phyloP scores from a whole-genome alignment of 1,140 invertebrate genomes.

The Kradibia gibbosae region DNA sequence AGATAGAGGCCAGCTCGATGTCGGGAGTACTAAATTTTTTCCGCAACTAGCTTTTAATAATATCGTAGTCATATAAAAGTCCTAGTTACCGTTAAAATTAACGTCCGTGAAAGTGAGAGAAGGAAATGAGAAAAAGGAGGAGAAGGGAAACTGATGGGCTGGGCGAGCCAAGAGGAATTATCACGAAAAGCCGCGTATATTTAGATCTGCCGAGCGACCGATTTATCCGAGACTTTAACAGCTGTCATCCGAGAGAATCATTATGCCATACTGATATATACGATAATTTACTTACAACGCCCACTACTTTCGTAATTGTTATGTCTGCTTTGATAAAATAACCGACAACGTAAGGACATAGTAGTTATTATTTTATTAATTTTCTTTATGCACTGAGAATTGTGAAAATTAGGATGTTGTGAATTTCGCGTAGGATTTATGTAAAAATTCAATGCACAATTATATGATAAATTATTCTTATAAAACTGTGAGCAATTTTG shows the following conservation, averaged over 20 bases:
- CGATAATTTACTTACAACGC: not conserved
- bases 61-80: not conserved
- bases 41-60: not conserved
- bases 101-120: not conserved
- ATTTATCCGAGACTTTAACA: not conserved
- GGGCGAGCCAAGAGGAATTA: not conserved
- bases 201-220: not conserved
- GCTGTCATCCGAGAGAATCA: not conserved
- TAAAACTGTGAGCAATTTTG: no score
- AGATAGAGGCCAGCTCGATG: no score
- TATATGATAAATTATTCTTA: no score
- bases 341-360: not conserved
- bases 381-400: no score
- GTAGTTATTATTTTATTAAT: no score
- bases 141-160: not conserved
- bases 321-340: not conserved
- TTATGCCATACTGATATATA: not conserved
- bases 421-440: no score
- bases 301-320: conserved; percentile 9
- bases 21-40: not conserved
- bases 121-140: not conserved
- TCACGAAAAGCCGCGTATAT: not conserved
- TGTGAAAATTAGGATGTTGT: not conserved
- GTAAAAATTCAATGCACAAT: no score
- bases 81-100: not conserved